Conservation (phyloP, 2,888 invertebrate genomes). For the Sphaerophoria taeniata region DNA sequence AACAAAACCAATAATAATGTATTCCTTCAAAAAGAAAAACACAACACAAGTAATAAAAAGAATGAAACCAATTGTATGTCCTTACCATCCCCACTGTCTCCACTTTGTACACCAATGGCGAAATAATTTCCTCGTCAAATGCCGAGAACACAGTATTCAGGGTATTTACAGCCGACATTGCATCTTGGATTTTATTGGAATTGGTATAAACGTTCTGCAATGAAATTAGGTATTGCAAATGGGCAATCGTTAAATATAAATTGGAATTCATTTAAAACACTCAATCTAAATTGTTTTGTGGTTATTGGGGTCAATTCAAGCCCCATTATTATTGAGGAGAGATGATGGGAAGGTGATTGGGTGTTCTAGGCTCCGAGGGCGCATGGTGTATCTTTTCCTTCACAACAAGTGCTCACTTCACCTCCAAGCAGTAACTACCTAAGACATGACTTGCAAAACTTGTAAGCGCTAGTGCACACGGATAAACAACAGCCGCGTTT, state of each 20-base stretch:
- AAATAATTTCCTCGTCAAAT: constrained; percentile 92
- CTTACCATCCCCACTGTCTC: constrained; percentile 94
- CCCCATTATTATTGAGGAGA: too few relatives aligned
- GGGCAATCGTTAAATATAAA: background rate
- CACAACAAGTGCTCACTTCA: too few relatives aligned
- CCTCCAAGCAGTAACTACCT: too few relatives aligned
- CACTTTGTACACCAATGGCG: constrained; percentile 95
- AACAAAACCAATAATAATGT: constrained; percentile 12
- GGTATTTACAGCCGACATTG: constrained; percentile 92
- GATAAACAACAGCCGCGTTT: too few relatives aligned
- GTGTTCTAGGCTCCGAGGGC: too few relatives aligned
- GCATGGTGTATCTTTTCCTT: too few relatives aligned
- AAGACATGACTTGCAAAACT: too few relatives aligned
- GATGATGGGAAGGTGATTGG: too few relatives aligned
- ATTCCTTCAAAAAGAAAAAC: constrained; percentile 1
- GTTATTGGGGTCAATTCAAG: too few relatives aligned
- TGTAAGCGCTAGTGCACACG: too few relatives aligned
- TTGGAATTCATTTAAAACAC: too few relatives aligned
- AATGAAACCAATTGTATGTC: background rate
- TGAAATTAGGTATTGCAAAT: constrained; percentile 3
- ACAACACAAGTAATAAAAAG: constrained; percentile 18
- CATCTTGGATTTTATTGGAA: constrained; percentile 83
- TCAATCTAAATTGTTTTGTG: too few relatives aligned
- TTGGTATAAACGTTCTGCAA: constrained; percentile 78
- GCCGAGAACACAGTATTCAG: constrained; percentile 94